phyloP scores from a whole-genome alignment of 1,140 invertebrate species.

The Lucilia sericata region DNA sequence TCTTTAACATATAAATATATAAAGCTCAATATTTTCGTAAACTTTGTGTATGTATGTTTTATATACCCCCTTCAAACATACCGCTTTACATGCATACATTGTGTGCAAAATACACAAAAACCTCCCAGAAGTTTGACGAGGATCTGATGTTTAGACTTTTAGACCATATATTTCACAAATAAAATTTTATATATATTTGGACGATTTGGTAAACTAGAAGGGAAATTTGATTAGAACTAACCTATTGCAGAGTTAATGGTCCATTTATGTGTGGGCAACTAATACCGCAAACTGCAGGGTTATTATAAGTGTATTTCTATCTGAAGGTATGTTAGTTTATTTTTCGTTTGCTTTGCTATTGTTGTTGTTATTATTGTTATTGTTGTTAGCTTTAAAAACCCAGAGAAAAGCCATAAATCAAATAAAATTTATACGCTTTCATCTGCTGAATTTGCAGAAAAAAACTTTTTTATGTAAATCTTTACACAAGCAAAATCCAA shows the following conservation, averaged over 20 bases:
- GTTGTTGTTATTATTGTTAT: neutral
- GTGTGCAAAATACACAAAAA: neutral
- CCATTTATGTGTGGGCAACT: neutral
- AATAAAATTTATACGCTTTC: slow-evolving; percentile 67
- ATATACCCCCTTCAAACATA: neutral
- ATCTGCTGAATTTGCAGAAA: slow-evolving; percentile 58
- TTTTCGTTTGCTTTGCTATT: neutral
- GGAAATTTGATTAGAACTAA: too few relatives aligned
- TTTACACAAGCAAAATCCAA: slow-evolving; percentile 27
- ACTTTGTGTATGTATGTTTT: neutral
- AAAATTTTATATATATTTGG: too few relatives aligned
- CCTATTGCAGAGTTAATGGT: too few relatives aligned
- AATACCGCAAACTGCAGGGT: too few relatives aligned
- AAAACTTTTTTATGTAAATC: slow-evolving; percentile 40
- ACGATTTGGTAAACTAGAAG: too few relatives aligned
- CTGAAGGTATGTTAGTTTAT: neutral
- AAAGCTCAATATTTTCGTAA: neutral
- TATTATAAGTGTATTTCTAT: neutral
- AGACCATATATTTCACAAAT: too few relatives aligned
- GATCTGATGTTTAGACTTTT: too few relatives aligned
- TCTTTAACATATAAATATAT: neutral
- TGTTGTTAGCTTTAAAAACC: slow-evolving; percentile 1
- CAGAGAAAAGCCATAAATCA: slow-evolving; percentile 60
- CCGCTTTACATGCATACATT: neutral
- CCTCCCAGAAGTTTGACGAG: too few relatives aligned